These are phyloP conservation scores for Himantopus leucocephalus DNA, from an alignment of 2,113 vertebrate species.

Conservation along the genomic window DNA sequence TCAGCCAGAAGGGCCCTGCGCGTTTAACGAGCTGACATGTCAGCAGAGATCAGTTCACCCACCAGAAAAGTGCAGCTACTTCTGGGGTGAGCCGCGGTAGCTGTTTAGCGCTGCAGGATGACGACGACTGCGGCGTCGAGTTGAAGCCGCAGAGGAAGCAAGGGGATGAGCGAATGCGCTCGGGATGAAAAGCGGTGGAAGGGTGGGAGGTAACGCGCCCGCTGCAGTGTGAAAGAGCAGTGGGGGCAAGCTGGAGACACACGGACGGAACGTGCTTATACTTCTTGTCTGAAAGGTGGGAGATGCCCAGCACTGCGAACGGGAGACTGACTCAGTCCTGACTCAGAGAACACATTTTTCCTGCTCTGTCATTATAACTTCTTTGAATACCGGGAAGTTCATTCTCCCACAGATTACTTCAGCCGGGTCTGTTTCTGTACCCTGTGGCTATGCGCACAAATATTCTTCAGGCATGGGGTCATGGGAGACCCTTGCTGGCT, in stretches of 20 bases:
- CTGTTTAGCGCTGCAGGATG: neutral
- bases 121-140: neutral
- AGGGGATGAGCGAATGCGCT: neutral
- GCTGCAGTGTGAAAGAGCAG: neutral
- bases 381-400: neutral
- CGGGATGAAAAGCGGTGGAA: rapidly evolving
- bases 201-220: neutral
- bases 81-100: neutral
- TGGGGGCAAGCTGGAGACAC: neutral
- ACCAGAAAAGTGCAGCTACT: slow-evolving; percentile 20
- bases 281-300: neutral
- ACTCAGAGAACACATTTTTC: slow-evolving; percentile 13
- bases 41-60: slow-evolving; percentile 58
- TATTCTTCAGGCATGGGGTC: neutral
- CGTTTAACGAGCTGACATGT: slow-evolving; percentile 54
- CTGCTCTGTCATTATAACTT: neutral
- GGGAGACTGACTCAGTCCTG: slow-evolving; percentile 19
- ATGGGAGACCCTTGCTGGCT: neutral
- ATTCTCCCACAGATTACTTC: slow-evolving; percentile 20
- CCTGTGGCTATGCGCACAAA: neutral
- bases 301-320: neutral
- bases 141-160: neutral
- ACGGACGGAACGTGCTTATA: neutral
- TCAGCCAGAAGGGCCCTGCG: neutral
- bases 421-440: neutral